Conservation (phyloP, 1,140 invertebrate species). For the Galleria mellonella region DNA sequence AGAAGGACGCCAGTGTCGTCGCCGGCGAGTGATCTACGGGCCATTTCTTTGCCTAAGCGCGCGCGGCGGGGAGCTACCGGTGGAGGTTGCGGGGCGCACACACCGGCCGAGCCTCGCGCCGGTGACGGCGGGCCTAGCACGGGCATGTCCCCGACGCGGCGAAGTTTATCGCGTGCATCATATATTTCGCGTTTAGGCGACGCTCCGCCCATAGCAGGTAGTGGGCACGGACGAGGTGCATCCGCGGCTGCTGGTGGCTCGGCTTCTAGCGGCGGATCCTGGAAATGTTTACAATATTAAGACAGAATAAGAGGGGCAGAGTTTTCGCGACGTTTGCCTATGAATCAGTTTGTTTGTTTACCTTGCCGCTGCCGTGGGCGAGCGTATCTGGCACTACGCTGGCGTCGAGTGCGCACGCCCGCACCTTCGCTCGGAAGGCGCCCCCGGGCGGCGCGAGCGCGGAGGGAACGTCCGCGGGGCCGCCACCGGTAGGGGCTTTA, state of each 20-base stretch:
- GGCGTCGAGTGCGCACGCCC: conserved; percentile 55
- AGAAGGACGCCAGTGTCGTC: conserved; percentile 54
- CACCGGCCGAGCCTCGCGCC: conserved; percentile 78
- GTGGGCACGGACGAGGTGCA: conserved; percentile 53
- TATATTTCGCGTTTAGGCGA: conserved; percentile 61
- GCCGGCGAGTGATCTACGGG: conserved; percentile 72
- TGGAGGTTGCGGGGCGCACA: conserved; percentile 74
- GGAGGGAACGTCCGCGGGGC: conserved; percentile 65
- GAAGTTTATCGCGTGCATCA: conserved; percentile 63
- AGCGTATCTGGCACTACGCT: conserved; percentile 39
- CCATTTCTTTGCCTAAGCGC: conserved; percentile 81
- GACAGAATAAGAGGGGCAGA: too few relatives aligned
- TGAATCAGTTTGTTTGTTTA: conserved; percentile 5
- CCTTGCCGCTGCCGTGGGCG: conserved; percentile 65
- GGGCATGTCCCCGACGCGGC: conserved; percentile 68
- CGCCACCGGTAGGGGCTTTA: conserved; percentile 76
- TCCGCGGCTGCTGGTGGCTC: conserved; percentile 77
- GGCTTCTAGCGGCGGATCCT: conserved; percentile 71
- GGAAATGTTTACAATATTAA: neutral
- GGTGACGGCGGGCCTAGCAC: conserved; percentile 80
- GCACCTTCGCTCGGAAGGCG: conserved; percentile 65
- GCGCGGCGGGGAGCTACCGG: conserved; percentile 71
- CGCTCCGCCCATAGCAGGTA: conserved; percentile 58
- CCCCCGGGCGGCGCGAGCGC: conserved; percentile 61
- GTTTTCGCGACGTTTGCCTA: too few relatives aligned